Base-by-base conservation (phyloP, 2,888 invertebrate species). In the Lasiommata megera region DNA sequence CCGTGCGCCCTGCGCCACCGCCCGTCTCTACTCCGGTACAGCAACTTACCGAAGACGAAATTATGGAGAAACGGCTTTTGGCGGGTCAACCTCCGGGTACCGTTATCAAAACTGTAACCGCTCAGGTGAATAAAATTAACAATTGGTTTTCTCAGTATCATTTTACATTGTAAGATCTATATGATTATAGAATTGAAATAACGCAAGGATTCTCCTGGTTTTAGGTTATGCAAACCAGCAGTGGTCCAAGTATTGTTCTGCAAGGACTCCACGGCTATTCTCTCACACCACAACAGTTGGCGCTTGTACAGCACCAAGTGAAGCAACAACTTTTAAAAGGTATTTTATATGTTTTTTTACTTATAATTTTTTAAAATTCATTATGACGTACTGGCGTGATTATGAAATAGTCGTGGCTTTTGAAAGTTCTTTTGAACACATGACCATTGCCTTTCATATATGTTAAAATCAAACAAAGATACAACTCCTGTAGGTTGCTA, bases 321-420 rank as follows among this genome's bases (percentile, higher is more conserved):
- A 97, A 97, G 79, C 96, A 96, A 72, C 97, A 97, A 76, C 84
- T 97, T 52, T 86, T 96, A 51, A 96, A 96, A 94, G 96, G 96
- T 96, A 80, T 31, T 6, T 8, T 31, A 11, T n/a, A n/a, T n/a
- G n/a, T 46, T 31, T 0, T 31, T 16, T 16, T n/a, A 16, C 34
- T 34, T 64, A 40, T 64, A 48, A 54, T 52, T 40, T n/a, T n/a
- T n/a, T n/a, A n/a, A n/a, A n/a, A n/a, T n/a, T n/a, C n/a, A n/a
- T n/a, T n/a, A n/a, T n/a, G n/a, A n/a, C n/a, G n/a, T n/a, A n/a
- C n/a, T n/a, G n/a, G n/a, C n/a, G n/a, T n/a, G n/a, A n/a, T n/a
- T n/a, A n/a, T n/a, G n/a, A n/a, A n/a, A n/a, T n/a, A n/a, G n/a
- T n/a, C n/a, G n/a, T n/a, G n/a, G n/a, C n/a, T n/a, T n/a, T n/a